Conservation (phyloP, 1,140 invertebrate species). For the Platorchestia sp. region DNA sequence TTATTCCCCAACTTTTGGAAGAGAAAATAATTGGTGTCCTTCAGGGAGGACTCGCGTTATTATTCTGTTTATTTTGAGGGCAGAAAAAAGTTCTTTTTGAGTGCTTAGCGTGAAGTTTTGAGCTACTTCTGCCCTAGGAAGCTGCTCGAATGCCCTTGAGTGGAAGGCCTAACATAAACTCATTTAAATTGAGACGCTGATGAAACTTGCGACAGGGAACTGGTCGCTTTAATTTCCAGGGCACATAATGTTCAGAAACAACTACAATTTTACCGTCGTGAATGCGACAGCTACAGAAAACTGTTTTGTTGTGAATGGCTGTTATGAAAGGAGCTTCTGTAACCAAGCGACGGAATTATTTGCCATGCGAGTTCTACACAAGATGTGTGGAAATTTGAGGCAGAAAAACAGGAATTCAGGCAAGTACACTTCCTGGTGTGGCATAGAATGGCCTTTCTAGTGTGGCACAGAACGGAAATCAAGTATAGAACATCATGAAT, state of each 20-base stretch:
- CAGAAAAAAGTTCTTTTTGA: neutral
- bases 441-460: too few species aligned
- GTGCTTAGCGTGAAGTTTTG: slow-evolving; percentile 10
- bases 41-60: slow-evolving; percentile 2
- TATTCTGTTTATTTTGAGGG: slow-evolving; percentile 25
- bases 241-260: neutral
- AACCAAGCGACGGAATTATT: neutral
- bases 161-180: neutral
- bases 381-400: neutral
- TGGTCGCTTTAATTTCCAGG: neutral
- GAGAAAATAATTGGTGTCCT: slow-evolving; percentile 40
- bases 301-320: neutral
- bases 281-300: neutral
- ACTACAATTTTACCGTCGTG: neutral
- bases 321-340: neutral
- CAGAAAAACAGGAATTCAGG: neutral
- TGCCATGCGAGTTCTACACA: neutral
- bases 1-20: slow-evolving; percentile 36
- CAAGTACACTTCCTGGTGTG: neutral
- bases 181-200: slow-evolving; percentile 15
- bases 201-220: neutral
- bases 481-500: neutral
- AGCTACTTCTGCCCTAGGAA: neutral
- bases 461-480: neutral
- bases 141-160: neutral